Conservation (phyloP, 2,888 invertebrate genomes). For the Norana najaformis region DNA sequence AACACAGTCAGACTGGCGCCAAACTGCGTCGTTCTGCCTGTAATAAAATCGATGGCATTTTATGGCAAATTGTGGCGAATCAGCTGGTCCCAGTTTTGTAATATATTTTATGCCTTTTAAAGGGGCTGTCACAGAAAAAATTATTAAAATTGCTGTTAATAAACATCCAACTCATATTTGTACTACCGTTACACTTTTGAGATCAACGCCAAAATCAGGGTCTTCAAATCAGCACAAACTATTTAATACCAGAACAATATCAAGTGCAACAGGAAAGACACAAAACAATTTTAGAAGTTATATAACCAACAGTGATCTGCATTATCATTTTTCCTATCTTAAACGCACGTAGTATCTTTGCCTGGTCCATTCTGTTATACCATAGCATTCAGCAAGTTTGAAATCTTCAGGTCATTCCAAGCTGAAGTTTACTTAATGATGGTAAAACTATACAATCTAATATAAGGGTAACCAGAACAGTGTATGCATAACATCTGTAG, state of each 20-base stretch:
- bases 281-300: not conserved
- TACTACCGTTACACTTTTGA: not conserved
- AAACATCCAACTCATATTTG: not conserved
- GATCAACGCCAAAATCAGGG: not conserved
- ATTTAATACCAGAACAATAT: constrained; percentile 7
- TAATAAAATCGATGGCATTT: not conserved
- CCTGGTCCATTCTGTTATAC: not conserved
- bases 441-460: not conserved
- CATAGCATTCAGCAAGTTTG: not conserved
- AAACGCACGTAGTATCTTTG: not conserved
- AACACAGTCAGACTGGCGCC: not conserved
- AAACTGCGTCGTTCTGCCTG: not conserved
- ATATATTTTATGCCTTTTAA: not conserved
- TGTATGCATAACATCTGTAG: not conserved
- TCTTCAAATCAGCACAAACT: not conserved
- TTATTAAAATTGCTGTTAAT: not conserved
- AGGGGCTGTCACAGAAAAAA: no score
- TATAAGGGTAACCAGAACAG: not conserved
- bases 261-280: not conserved
- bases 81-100: not conserved
- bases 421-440: not conserved
- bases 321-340: not conserved
- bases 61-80: not conserved
- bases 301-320: not conserved
- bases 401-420: not conserved